These are phyloP conservation scores for Labia minor DNA, from an alignment of 2,888 invertebrate species.

Conservation along the genomic window DNA sequence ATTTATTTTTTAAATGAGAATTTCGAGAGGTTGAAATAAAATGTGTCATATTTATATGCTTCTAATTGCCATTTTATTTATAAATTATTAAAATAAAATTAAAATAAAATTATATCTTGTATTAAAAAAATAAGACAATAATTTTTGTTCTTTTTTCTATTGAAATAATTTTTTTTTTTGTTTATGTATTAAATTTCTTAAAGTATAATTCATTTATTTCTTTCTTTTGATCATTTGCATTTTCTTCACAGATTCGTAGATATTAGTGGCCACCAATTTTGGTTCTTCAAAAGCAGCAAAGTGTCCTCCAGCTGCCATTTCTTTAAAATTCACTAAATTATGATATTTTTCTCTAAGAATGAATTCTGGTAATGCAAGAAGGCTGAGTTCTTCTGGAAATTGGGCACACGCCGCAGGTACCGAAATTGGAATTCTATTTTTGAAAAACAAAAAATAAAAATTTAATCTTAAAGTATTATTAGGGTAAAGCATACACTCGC, in stretches of 20 bases:
- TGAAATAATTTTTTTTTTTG: no score
- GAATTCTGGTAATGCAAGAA: slow-evolving; percentile 43
- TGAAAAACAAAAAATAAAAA: not conserved
- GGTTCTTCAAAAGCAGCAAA: slow-evolving; percentile 77
- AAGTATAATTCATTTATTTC: no score
- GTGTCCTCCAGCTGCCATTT: slow-evolving; percentile 64
- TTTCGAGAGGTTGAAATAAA: no score
- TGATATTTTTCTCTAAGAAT: slow-evolving; percentile 47
- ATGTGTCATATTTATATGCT: no score
- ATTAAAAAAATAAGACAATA: no score
- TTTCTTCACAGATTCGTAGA: slow-evolving; percentile 39
- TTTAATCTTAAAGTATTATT: not conserved
- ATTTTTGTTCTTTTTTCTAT: no score
- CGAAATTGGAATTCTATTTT: not conserved
- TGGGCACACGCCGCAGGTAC: slow-evolving; percentile 65
- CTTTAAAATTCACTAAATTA: slow-evolving; percentile 57
- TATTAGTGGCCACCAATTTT: slow-evolving; percentile 53
- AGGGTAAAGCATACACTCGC: slow-evolving; percentile 2
- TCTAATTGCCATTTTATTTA: no score
- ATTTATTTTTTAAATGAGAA: no score
- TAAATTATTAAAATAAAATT: no score
- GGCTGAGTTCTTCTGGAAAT: slow-evolving; percentile 55
- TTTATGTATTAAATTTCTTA: no score
- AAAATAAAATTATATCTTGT: no score
- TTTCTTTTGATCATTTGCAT: not conserved